These are phyloP conservation scores for Listronotus oregonensis DNA, from an alignment of 1,140 invertebrate genomes.

Conservation along the genomic window DNA sequence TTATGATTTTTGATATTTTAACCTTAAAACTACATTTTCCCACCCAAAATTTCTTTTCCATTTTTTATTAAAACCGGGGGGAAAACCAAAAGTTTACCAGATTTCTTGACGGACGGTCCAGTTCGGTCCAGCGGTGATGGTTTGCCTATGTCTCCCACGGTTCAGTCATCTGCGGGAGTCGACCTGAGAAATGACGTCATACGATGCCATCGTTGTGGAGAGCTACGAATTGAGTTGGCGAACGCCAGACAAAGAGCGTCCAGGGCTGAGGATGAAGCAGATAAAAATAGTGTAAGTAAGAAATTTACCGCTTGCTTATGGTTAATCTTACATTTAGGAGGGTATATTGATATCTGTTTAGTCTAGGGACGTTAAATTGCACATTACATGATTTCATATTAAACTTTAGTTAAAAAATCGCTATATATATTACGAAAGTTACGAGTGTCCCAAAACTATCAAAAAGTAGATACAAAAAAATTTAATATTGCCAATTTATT, in stretches of 20 bases:
- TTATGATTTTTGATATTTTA: no score
- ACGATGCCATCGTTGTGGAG: slow-evolving; percentile 1
- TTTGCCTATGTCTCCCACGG: neutral
- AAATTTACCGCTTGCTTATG: neutral
- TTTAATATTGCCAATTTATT: no score
- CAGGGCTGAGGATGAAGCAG: slow-evolving; percentile 60
- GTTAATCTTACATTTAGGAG: neutral
- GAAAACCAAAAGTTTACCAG: slow-evolving; percentile 68
- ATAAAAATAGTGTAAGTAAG: slow-evolving; percentile 61
- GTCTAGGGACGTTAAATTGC: no score
- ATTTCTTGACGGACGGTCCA: slow-evolving; percentile 75
- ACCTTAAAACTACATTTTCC: no score
- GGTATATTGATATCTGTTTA: no score
- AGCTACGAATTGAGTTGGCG: slow-evolving; percentile 12
- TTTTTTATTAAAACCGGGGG: slow-evolving; percentile 43
- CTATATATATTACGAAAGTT: no score
- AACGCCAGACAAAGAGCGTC: slow-evolving; percentile 1
- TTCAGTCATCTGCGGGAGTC: neutral
- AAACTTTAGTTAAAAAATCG: no score
- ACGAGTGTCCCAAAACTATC: no score
- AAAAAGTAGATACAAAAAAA: no score
- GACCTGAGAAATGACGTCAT: neutral
- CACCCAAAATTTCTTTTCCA: no score
- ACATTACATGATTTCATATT: no score
- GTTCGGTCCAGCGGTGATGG: slow-evolving; percentile 57